Percentiles rank a stretch among this genome's conserved stretches.
Conservation (phyloP, 1,140 invertebrate genomes). For the Lanistes nyassanus region DNA sequence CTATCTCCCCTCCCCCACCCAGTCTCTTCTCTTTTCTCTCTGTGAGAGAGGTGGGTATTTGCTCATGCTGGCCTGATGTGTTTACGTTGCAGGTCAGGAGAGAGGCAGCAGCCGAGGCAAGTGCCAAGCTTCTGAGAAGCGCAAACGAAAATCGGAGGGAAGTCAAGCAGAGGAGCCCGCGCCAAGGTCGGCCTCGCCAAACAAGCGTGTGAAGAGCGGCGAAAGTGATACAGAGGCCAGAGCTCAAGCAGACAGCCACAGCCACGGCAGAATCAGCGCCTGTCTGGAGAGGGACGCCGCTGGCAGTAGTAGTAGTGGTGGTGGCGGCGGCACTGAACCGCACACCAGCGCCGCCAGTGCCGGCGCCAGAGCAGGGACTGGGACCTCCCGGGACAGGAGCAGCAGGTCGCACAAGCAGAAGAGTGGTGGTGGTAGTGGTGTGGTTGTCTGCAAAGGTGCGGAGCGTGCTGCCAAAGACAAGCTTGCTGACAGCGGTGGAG, state of each 20-base stretch:
- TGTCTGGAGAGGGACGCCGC: slow-evolving; percentile 22
- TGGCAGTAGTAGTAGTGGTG: too few species aligned
- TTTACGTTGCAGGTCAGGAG: slow-evolving; percentile 14
- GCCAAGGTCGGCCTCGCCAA: slow-evolving; percentile 22
- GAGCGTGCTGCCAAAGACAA: too few species aligned
- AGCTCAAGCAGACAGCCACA: slow-evolving; percentile 1
- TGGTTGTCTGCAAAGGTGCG: too few species aligned
- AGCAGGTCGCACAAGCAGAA: slow-evolving; percentile 20
- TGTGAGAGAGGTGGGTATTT: neutral
- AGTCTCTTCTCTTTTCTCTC: neutral
- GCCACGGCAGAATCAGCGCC: slow-evolving; percentile 4
- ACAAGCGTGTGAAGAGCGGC: slow-evolving; percentile 12
- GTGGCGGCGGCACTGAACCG: too few species aligned
- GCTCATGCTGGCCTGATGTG: neutral
- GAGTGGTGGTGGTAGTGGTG: neutral
- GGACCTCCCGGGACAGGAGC: slow-evolving; percentile 6
- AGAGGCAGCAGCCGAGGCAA: slow-evolving; percentile 23
- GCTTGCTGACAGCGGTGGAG: too few species aligned
- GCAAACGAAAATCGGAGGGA: slow-evolving; percentile 12
- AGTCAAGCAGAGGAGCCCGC: neutral
- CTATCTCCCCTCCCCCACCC: neutral
- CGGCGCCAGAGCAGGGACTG: too few species aligned
- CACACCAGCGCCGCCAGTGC: too few species aligned
- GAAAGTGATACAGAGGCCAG: slow-evolving; percentile 13
- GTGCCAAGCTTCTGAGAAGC: slow-evolving; percentile 22